Evolutionary conservation across 1,140 invertebrate genomes (phyloP), one percentile per base, ranked within the genome.

Genomic region (Aplysia californica): DNA sequence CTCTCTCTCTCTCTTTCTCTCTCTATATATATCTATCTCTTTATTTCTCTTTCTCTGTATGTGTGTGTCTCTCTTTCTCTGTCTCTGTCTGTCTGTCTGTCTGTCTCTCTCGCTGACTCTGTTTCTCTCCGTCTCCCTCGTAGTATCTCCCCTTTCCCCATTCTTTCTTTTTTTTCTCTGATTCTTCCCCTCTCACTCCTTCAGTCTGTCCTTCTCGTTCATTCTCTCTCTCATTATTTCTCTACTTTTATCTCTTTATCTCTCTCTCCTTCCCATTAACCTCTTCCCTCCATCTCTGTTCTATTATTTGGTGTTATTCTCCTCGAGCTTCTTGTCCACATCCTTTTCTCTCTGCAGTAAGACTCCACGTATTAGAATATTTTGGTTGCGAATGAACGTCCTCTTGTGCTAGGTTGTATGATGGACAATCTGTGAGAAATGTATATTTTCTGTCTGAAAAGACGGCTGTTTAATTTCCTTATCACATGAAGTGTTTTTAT

Each of bases 141-240:
- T 10, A 41, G 35, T 23, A 69, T 44, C 23, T 41, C 35, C 3
- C 23, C n/a, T n/a, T n/a, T n/a, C n/a, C n/a, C n/a, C n/a, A n/a
- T n/a, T n/a, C n/a, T n/a, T n/a, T n/a, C n/a, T n/a, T 23, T 20
- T 23, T 3, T 41, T 23, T 23, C 6, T 41, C 23, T 15, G 67
- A 41, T 6, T 38, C 67, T 41, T 10, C 15, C 31, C 15, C 67
- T 41, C 33, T 69, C 33, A 41, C 33, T 66, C 64, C 35, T 36
- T 66, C 64, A n/a, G 21, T 69, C 33, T 69, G 35, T 69, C 67
- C 44, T 39, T 69, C 67, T 69, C 65, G 20, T 33, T 67, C 65
- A 33, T 33, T 67, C 65, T 67, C 65, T 36, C 65, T 67, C 65
- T 67, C 65, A 33, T 26, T 67, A 23, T 67, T 33, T 67, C 65